Evolutionary conservation across 1,140 invertebrate species (phyloP).

Genomic region (Cherax destructor): DNA sequence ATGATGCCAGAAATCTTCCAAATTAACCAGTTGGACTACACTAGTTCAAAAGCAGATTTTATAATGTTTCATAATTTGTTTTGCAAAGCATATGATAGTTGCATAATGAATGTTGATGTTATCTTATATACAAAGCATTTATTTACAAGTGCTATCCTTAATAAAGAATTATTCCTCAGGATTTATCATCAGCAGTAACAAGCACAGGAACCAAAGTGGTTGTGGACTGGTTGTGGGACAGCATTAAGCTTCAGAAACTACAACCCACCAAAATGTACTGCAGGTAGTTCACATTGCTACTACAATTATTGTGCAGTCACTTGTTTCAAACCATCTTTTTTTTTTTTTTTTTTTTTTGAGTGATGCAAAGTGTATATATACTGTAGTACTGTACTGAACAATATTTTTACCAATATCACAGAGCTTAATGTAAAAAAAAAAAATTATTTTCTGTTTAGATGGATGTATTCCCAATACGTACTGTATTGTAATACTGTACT

Average conservation of each 20-base stretch:
- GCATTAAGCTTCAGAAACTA: slow-evolving; percentile 8
- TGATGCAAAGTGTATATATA: no score
- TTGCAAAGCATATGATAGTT: background rate
- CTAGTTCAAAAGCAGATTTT: background rate
- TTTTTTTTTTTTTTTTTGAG: no score
- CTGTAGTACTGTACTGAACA: no score
- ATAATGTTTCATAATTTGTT: background rate
- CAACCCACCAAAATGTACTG: background rate
- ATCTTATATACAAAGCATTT: background rate
- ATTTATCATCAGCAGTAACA: background rate
- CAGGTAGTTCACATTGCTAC: background rate
- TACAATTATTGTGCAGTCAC: no score
- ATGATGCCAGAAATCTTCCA: no score
- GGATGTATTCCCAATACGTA: no score
- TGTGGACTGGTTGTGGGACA: slow-evolving; percentile 8
- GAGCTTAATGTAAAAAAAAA: no score
- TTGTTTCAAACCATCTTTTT: no score
- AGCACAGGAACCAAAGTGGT: background rate
- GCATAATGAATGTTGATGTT: background rate
- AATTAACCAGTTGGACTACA: no score
- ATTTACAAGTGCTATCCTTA: background rate
- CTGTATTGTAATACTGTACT: no score
- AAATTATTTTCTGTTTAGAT: no score
- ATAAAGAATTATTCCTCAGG: background rate
- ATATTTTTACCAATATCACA: no score